A percentile compares a stretch with the other conserved stretches of the same genome.
Evolutionary conservation across 2,888 invertebrate genomes (phyloP).

Genomic region (Rhagium mordax): DNA sequence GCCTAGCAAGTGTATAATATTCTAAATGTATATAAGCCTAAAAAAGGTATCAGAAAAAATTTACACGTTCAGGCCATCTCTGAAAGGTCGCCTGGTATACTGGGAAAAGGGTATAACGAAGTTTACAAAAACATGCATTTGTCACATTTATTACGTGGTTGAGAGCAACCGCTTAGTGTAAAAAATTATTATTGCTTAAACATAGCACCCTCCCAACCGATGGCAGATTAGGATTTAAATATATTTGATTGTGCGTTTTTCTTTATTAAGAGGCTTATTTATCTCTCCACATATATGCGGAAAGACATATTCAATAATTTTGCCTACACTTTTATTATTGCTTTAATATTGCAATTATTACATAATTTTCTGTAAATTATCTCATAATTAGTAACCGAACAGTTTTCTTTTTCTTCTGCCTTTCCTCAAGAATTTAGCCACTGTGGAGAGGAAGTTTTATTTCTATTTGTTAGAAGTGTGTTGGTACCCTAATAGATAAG

Average conservation of each 20-base stretch:
- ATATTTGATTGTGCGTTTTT: conserved; percentile 12
- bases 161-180: not conserved
- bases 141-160: not conserved
- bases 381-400: too few species aligned
- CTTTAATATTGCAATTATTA: conserved; percentile 9
- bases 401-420: not conserved
- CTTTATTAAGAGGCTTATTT: not conserved
- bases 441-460: too few species aligned
- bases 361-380: not conserved
- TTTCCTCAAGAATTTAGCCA: not conserved
- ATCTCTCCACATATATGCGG: not conserved
- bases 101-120: too few species aligned
- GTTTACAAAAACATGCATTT: not conserved
- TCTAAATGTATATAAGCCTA: not conserved
- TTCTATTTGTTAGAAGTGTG: too few species aligned
- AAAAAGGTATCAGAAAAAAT: not conserved
- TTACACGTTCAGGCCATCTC: conserved; percentile 5
- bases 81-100: not conserved
- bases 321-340: conserved; percentile 2
- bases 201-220: not conserved
- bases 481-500: too few species aligned
- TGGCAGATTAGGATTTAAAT: not conserved
- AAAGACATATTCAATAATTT: not conserved
- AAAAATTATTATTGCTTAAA: conserved; percentile 7
- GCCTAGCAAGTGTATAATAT: not conserved